phyloP scores from a whole-genome alignment of 2,113 vertebrate species.

The Stercorarius parasiticus region DNA sequence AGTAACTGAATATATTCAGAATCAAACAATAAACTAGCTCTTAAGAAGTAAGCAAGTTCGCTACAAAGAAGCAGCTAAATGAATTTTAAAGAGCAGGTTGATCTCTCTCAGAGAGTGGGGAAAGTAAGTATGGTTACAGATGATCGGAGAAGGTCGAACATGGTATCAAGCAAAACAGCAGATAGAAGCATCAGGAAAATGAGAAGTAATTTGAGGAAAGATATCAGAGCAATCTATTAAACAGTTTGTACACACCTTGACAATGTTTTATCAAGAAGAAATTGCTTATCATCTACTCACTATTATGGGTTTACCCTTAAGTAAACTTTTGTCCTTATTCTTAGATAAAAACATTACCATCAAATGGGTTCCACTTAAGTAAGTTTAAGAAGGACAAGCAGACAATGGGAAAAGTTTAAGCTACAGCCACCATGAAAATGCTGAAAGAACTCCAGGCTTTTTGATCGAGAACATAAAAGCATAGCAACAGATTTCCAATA shows the following conservation, averaged over 20 bases:
- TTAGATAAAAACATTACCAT: background rate
- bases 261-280: background rate
- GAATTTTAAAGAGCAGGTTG: background rate
- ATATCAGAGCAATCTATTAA: background rate
- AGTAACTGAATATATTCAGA: background rate
- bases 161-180: background rate
- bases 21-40: background rate
- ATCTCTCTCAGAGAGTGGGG: too few relatives aligned
- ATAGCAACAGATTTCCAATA: background rate
- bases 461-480: background rate
- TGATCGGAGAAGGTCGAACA: background rate
- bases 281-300: background rate
- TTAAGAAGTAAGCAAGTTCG: background rate
- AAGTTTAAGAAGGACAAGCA: background rate
- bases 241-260: background rate
- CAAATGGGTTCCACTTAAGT: background rate
- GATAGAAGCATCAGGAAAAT: background rate
- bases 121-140: background rate
- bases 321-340: background rate
- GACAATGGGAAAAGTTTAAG: background rate
- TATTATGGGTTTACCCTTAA: background rate
- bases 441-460: background rate
- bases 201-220: background rate
- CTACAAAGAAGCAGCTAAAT: background rate
- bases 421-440: background rate